Evolutionary conservation across 2,888 invertebrate species (phyloP), one percentile per base, ranked within the genome.

Genomic region (Strigamia transsilvanica): DNA sequence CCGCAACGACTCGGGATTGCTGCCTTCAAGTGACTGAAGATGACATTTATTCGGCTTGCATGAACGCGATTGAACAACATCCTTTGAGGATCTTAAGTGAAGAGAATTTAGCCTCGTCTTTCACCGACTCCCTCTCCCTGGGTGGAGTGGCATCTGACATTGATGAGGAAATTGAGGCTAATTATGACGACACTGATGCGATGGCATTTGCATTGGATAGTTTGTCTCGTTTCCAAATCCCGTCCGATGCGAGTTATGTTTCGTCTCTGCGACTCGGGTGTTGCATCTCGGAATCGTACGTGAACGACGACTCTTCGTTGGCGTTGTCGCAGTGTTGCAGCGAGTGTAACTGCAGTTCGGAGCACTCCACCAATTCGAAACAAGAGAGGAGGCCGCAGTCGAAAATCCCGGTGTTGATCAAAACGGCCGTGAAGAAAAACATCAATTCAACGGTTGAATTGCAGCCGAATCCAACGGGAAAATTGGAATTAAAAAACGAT

Each of bases 71-170:
- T 93, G 46, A 92, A 92, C 0, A 93, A 93, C 96, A 97, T 90
- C 96, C 96, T 0, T 89, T 97, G 80, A 91, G 96, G 85, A 94
- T 96, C 85, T 90, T 97, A 66, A 96, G 96, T 86, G 94, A 96
- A 89, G 96, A 96, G 89, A 96, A 96, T 88, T 90, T 97, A 23
- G 94, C 96, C 10, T 96, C 96, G 42, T 96, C 96, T 77, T 96
- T 96, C 86, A 93, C 94, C 15, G 94, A 94, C 90, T 87, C 83
- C 6, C 83, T 84, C 32, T 84, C 85, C 27, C 78, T 83, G 13
- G 83, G 84, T 56, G 83, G 78, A 32, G 23, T 78, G 3, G 27
- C n/a, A 13, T 78, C 78, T 32, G 78, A 78, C 10, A 27, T 34
- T 23, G 32, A 34, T n/a, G 38, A 38, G 18, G 34, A 78, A 7